phyloP scores from a whole-genome alignment of 2,888 invertebrate species.

The Drosophila helvetica region DNA sequence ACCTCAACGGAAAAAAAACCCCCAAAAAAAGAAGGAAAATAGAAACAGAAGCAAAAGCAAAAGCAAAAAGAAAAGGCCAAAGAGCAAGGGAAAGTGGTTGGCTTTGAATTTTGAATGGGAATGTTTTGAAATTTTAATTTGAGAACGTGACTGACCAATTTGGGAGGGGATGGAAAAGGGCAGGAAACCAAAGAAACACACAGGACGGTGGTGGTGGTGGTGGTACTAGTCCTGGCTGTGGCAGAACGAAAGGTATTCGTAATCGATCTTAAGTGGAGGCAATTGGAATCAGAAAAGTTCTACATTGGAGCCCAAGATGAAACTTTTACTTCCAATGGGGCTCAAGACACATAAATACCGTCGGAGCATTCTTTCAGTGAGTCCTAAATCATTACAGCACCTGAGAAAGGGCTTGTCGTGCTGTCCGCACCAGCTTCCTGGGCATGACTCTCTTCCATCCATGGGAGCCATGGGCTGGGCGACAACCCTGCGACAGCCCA shows the following conservation, averaged over 20 bases:
- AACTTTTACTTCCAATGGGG: background rate
- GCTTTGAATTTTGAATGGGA: constrained; percentile 25
- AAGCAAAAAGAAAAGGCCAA: background rate
- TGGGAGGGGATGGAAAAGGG: background rate
- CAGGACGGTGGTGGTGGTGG: background rate
- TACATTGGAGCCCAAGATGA: background rate
- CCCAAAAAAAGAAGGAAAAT: background rate
- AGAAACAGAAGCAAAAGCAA: constrained; percentile 9
- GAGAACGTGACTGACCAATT: constrained; percentile 40
- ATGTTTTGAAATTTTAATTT: constrained; percentile 40
- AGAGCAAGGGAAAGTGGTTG: constrained; percentile 1
- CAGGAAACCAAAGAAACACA: background rate
- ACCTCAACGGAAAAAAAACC: background rate
- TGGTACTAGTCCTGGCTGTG: background rate
- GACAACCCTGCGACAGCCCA: background rate
- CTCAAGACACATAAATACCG: too few relatives aligned
- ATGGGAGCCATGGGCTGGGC: background rate
- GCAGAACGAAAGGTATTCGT: background rate
- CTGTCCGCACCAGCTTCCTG: background rate
- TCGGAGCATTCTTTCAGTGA: background rate
- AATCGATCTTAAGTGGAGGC: background rate
- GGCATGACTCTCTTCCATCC: background rate
- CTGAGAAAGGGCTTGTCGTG: background rate
- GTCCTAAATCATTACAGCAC: background rate
- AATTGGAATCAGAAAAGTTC: background rate